Evolutionary conservation across 2,888 invertebrate species (phyloP).

Genomic region (Griposia aprilina): DNA sequence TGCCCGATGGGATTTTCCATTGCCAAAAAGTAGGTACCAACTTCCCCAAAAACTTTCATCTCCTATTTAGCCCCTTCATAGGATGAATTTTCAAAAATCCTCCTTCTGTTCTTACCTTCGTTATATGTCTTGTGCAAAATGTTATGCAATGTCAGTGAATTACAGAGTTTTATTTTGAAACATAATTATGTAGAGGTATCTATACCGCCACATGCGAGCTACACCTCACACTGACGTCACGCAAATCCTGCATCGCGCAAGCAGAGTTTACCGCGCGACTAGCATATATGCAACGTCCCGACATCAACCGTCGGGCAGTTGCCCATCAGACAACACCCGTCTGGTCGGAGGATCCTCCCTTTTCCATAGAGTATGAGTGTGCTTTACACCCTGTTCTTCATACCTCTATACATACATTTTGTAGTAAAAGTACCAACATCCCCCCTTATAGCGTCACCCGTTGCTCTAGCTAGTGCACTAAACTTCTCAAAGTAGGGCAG

Average conservation of each 20-base stretch:
- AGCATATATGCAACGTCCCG: too few species aligned
- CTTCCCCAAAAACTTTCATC: neutral
- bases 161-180: neutral
- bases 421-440: conserved; percentile 23
- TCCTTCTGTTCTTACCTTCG: neutral
- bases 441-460: conserved; percentile 12
- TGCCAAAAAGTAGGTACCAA: neutral
- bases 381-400: too few species aligned
- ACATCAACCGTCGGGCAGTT: too few species aligned
- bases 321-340: too few species aligned
- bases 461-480: conserved; percentile 40
- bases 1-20: neutral
- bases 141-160: neutral
- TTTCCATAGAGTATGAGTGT: too few species aligned
- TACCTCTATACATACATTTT: too few species aligned
- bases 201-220: too few species aligned
- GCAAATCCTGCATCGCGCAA: too few species aligned
- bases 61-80: neutral
- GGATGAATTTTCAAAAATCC: neutral
- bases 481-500: conserved; percentile 58
- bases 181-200: too few species aligned
- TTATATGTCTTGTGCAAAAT: neutral
- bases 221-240: too few species aligned
- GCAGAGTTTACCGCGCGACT: too few species aligned
- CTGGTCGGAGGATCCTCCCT: too few species aligned